Conservation (phyloP, 37 sponge, comb jelly and placozoan genomes). For the Haliclona indistincta region DNA sequence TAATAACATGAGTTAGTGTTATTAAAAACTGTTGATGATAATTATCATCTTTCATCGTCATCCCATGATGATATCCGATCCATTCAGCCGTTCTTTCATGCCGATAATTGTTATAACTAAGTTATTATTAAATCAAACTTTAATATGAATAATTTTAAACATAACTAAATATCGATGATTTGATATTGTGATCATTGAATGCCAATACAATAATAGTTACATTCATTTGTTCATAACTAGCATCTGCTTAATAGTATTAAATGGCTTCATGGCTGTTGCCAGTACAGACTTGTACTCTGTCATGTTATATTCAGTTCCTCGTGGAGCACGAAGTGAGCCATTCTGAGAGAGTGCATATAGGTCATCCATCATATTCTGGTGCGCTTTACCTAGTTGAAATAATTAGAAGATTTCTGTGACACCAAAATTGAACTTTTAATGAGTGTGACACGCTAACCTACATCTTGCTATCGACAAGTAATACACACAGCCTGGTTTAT, state of each 20-base stretch:
- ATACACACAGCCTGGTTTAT: not conserved
- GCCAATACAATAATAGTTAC: too few species aligned
- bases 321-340: slow-evolving; percentile 36
- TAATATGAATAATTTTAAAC: too few species aligned
- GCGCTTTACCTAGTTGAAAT: slow-evolving; percentile 12
- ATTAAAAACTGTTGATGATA: too few species aligned
- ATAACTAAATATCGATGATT: too few species aligned
- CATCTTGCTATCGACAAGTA: not conserved
- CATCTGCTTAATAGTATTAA: slow-evolving; percentile 43
- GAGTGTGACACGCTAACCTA: not conserved
- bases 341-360: slow-evolving; percentile 26
- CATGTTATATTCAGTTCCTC: slow-evolving; percentile 25
- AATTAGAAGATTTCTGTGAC: not conserved
- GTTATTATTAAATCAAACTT: too few species aligned
- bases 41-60: too few species aligned
- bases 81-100: too few species aligned
- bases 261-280: slow-evolving; percentile 47
- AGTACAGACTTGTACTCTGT: slow-evolving; percentile 28
- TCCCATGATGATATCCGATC: too few species aligned
- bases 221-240: slow-evolving; percentile 15
- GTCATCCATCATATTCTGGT: slow-evolving; percentile 37
- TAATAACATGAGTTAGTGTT: too few species aligned
- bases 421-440: not conserved
- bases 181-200: too few species aligned
- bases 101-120: too few species aligned